Evolutionary conservation across 2,888 invertebrate genomes (phyloP).

Genomic region (Pheosia gnoma): DNA sequence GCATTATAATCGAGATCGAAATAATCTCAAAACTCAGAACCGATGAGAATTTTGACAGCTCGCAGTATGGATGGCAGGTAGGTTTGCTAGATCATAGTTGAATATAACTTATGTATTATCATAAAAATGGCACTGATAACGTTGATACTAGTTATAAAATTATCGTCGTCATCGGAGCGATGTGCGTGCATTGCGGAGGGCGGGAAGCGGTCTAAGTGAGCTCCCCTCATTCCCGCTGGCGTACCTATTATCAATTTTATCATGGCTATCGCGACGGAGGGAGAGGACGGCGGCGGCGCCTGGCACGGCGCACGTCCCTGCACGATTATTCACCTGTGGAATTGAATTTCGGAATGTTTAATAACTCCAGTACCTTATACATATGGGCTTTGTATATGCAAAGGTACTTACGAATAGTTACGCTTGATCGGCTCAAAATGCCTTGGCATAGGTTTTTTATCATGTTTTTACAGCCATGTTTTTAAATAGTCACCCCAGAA

Average conservation of each 20-base stretch:
- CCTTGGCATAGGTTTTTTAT: neutral
- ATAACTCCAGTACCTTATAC: conserved; percentile 25
- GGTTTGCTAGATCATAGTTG: conserved; percentile 50
- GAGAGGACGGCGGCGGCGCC: conserved; percentile 58
- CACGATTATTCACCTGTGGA: conserved; percentile 46
- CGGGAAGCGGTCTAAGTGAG: conserved; percentile 47
- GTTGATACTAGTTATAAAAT: conserved; percentile 19
- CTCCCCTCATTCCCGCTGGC: conserved; percentile 60
- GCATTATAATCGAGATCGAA: conserved; percentile 22
- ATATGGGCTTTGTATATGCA: conserved; percentile 21
- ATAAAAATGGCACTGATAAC: conserved; percentile 27
- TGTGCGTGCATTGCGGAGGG: conserved; percentile 38
- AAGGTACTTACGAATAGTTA: conserved; percentile 9
- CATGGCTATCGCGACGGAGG: conserved; percentile 60
- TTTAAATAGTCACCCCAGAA: too few relatives aligned
- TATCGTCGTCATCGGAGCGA: conserved; percentile 10
- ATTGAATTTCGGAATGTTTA: conserved; percentile 31
- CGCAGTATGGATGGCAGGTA: conserved; percentile 77
- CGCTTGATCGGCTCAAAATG: neutral
- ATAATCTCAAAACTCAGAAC: conserved; percentile 31
- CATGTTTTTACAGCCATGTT: neutral
- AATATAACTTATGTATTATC: conserved; percentile 33
- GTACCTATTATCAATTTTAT: conserved; percentile 72
- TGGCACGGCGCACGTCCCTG: conserved; percentile 65
- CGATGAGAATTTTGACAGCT: conserved; percentile 73